phyloP scores from a whole-genome alignment of 2,888 invertebrate genomes.

The Metallyticus violacea region DNA sequence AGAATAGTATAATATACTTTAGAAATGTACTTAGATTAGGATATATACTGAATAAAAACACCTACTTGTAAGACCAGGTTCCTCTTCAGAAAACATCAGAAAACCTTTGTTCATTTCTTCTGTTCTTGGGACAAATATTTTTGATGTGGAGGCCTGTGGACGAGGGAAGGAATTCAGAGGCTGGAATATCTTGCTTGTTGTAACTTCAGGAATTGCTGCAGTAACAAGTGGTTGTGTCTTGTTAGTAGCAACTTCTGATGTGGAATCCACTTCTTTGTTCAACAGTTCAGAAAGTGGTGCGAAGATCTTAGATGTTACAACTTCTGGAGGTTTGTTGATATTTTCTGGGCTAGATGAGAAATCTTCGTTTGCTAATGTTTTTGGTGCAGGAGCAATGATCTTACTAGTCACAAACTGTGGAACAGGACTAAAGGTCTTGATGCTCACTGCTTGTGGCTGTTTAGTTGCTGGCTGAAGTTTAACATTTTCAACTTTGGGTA shows the following conservation, averaged over 20 bases:
- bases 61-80: constrained; percentile 82
- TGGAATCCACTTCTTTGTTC: constrained; percentile 35
- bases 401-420: constrained; percentile 19
- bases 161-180: constrained; percentile 35
- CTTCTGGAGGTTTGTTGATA: background rate
- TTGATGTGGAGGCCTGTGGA: constrained; percentile 68
- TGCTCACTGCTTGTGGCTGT: constrained; percentile 21
- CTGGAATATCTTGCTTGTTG: constrained; percentile 13
- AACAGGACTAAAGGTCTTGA: background rate
- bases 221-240: too few species aligned
- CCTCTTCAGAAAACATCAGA: constrained; percentile 82
- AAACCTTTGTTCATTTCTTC: constrained; percentile 94
- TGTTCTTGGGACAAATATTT: constrained; percentile 76
- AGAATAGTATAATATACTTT: too few species aligned
- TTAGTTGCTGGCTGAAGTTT: background rate
- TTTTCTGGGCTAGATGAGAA: background rate
- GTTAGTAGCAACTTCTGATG: background rate
- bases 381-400: background rate
- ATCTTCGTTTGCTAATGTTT: too few species aligned
- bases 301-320: background rate
- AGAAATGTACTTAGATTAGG: too few species aligned
- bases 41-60: constrained; percentile 44
- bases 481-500: constrained; percentile 42
- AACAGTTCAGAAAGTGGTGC: constrained; percentile 27
- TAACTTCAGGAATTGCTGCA: constrained; percentile 11